Conservation (phyloP, 2,888 invertebrate genomes). For the Oxycera nigricornis region DNA sequence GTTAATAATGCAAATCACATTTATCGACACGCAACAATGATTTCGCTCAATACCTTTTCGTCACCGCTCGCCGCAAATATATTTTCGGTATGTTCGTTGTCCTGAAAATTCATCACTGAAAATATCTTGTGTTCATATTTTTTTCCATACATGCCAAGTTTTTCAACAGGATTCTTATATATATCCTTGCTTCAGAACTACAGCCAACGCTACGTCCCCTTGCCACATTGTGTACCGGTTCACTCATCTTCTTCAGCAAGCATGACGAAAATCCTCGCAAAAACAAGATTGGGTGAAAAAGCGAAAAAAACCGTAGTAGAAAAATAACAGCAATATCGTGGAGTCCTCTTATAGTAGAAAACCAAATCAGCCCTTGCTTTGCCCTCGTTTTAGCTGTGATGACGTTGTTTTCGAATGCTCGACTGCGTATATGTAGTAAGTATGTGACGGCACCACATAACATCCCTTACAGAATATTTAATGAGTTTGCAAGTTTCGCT, state of each 20-base stretch:
- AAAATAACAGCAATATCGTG: too few relatives aligned
- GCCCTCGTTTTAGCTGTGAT: background rate
- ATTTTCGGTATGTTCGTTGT: background rate
- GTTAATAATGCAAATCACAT: conserved; percentile 37
- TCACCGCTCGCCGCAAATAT: background rate
- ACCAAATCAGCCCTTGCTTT: too few relatives aligned
- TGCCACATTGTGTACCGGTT: too few relatives aligned
- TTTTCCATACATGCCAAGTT: background rate
- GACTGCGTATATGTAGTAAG: background rate
- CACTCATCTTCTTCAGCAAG: too few relatives aligned
- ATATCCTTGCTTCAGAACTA: background rate
- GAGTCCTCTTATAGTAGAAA: too few relatives aligned
- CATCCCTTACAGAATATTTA: conserved; percentile 33
- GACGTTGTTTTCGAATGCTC: background rate
- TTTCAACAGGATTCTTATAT: background rate
- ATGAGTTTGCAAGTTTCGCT: conserved; percentile 33
- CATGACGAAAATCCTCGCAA: too few relatives aligned
- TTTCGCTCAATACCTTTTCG: conserved; percentile 24
- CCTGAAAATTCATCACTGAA: background rate
- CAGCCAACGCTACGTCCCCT: too few relatives aligned
- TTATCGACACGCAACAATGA: conserved; percentile 36
- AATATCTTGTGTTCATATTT: background rate
- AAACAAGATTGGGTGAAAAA: too few relatives aligned
- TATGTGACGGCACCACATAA: conserved; percentile 23
- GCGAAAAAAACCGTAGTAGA: too few relatives aligned